Conservation (phyloP, 2,113 vertebrate genomes). For the Tenebrosternarchus preto region DNA sequence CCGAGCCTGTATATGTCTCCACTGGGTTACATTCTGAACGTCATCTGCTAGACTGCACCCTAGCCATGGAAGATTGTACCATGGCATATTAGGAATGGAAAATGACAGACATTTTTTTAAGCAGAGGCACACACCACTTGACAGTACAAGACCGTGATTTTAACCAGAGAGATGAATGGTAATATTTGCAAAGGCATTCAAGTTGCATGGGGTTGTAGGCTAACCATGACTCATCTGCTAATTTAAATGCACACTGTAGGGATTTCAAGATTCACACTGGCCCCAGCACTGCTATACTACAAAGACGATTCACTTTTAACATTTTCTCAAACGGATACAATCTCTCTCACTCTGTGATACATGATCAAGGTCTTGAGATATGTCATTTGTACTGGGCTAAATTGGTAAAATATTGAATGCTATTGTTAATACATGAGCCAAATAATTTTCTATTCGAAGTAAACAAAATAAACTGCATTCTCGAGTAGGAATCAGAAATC, state of each 20-base stretch:
- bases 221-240: not conserved
- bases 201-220: conserved; percentile 33
- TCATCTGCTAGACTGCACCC: conserved; percentile 60
- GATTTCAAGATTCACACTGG: not conserved
- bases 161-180: conserved; percentile 66
- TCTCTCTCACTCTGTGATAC: no score
- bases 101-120: conserved; percentile 64
- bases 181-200: conserved; percentile 61
- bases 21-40: conserved; percentile 58
- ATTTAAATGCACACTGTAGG: not conserved
- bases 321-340: not conserved
- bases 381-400: no score
- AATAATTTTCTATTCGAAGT: no score
- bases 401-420: no score
- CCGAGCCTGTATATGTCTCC: conserved; percentile 37
- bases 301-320: not conserved
- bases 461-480: no score
- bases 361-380: no score
- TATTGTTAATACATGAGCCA: no score
- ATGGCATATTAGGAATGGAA: conserved; percentile 65
- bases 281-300: not conserved
- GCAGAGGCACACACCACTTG: conserved; percentile 55
- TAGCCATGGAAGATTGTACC: conserved; percentile 57
- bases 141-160: conserved; percentile 64
- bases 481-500: not conserved